Evolutionary conservation across 2,888 invertebrate species (phyloP).

Genomic region (Pterostichus niger): DNA sequence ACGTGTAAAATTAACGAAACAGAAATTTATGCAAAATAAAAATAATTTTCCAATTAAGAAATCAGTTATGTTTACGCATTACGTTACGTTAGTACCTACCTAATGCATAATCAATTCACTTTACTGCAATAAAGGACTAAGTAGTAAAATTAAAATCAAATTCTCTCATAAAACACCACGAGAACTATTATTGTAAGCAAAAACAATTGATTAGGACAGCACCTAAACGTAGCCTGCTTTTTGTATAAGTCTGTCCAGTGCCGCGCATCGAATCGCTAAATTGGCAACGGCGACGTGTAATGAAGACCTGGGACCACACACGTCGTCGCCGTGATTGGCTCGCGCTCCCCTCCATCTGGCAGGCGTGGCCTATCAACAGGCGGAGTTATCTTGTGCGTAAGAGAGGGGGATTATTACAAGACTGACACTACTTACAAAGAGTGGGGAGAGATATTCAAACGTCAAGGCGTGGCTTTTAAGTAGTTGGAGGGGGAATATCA

Average conservation of each 20-base stretch:
- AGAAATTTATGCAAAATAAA: too few relatives aligned
- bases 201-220: constrained; percentile 59
- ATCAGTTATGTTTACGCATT: too few relatives aligned
- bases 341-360: constrained; percentile 70
- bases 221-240: constrained; percentile 44
- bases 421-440: constrained; percentile 59
- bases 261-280: constrained; percentile 76
- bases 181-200: constrained; percentile 15
- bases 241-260: constrained; percentile 61
- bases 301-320: constrained; percentile 78
- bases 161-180: constrained; percentile 2
- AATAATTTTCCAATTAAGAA: too few relatives aligned
- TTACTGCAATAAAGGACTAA: too few relatives aligned
- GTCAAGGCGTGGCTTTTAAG: constrained; percentile 45
- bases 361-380: constrained; percentile 67
- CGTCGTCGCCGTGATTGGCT: constrained; percentile 77
- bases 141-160: constrained; percentile 22
- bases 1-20: too few relatives aligned
- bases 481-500: constrained; percentile 24
- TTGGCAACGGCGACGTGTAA: constrained; percentile 76
- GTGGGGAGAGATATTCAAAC: constrained; percentile 65
- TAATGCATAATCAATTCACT: constrained; percentile 9
- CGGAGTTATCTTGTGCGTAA: constrained; percentile 52
- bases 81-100: neutral
- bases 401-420: constrained; percentile 7